Percentiles rank a stretch among this genome's conserved stretches.
Conservation (phyloP, 2,888 invertebrate species). For the Megamerina dolium region DNA sequence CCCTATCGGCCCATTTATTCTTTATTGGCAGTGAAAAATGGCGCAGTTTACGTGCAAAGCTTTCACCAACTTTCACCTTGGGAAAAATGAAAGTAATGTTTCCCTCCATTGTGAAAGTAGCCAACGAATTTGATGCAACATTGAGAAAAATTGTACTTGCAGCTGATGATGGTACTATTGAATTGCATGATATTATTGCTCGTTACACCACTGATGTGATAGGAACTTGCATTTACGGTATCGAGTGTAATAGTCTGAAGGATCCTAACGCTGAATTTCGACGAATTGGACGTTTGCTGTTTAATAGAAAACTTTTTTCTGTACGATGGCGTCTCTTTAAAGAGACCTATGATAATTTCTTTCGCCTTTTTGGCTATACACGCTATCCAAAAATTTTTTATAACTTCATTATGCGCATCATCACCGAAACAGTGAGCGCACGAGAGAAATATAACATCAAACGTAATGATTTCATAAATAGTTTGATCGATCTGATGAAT, state of each 20-base stretch:
- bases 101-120: conserved; percentile 37
- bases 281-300: conserved; percentile 30
- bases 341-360: conserved; percentile 16
- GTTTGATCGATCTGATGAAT: conserved; percentile 32
- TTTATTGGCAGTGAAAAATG: conserved; percentile 45
- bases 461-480: conserved; percentile 35
- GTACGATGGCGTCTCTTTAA: conserved; percentile 26
- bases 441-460: conserved; percentile 28
- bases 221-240: conserved; percentile 50
- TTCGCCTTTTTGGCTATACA: conserved; percentile 11
- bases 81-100: conserved; percentile 53
- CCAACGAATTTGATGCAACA: conserved; percentile 23
- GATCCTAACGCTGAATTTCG: too few relatives aligned
- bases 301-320: conserved; percentile 21
- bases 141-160: conserved; percentile 13
- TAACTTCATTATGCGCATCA: conserved; percentile 27
- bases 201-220: conserved; percentile 52
- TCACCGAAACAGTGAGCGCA: conserved; percentile 28
- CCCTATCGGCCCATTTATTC: conserved; percentile 40
- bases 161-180: conserved; percentile 27
- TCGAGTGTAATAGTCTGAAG: conserved; percentile 48
- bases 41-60: conserved; percentile 47
- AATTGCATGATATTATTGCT: conserved; percentile 47
- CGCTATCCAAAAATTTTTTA: background rate
- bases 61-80: conserved; percentile 52